phyloP scores from a whole-genome alignment of 2,797 vertebrate genomes.

The Pyrrhura leucotis region DNA sequence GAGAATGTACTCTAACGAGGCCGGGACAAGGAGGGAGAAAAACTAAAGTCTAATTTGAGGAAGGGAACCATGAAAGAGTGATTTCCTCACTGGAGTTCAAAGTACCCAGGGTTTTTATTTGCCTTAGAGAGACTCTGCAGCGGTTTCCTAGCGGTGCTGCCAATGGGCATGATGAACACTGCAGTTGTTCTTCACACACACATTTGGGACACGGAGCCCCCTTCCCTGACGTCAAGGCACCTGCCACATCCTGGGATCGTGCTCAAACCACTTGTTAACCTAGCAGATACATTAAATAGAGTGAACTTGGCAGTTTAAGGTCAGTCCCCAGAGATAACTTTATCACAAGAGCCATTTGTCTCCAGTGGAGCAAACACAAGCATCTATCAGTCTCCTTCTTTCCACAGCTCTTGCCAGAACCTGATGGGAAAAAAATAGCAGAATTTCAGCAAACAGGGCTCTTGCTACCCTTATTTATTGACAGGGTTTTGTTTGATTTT shows the following conservation, averaged over 20 bases:
- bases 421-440: background rate
- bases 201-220: background rate
- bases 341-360: conserved; percentile 15
- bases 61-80: background rate
- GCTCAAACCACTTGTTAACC: conserved; percentile 1
- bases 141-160: background rate
- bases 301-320: conserved; percentile 7
- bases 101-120: background rate
- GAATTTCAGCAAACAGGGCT: background rate
- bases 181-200: background rate
- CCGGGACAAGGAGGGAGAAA: background rate
- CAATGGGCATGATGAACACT: background rate
- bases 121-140: background rate
- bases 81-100: background rate
- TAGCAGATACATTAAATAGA: conserved; percentile 28
- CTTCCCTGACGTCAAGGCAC: background rate
- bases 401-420: conserved; percentile 17
- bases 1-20: background rate
- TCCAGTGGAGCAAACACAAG: background rate
- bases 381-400: background rate
- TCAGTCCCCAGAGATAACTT: background rate
- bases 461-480: background rate
- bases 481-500: background rate
- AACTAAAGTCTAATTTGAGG: background rate
- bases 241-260: background rate